A percentile compares a stretch with the other conserved stretches of the same genome.
These are phyloP conservation scores for Orchesella flavescens DNA, from an alignment of 2,888 invertebrate genomes.

Conservation along the genomic window DNA sequence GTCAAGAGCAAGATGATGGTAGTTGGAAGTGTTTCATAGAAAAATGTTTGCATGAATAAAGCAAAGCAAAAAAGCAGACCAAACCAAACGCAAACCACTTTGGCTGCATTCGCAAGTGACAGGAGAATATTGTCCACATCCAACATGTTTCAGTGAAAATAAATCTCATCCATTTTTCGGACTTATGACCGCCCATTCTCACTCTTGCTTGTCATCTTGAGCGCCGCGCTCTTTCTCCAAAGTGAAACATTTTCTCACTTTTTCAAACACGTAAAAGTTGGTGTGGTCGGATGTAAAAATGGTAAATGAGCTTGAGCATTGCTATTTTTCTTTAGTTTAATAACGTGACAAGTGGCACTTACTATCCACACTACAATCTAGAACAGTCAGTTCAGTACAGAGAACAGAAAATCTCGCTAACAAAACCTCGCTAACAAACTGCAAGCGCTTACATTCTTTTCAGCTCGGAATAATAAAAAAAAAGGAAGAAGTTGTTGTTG, in stretches of 20 bases:
- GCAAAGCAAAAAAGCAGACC: too few relatives aligned
- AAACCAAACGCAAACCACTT: too few relatives aligned
- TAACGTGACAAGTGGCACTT: conserved; percentile 19
- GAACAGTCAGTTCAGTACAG: too few relatives aligned
- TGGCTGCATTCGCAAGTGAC: conserved; percentile 13
- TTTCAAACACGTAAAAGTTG: not conserved
- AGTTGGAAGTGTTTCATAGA: too few relatives aligned
- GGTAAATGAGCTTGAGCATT: conserved; percentile 11
- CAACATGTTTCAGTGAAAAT: conserved; percentile 17
- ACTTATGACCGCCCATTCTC: conserved; percentile 46
- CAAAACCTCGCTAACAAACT: too few relatives aligned
- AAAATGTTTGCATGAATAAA: too few relatives aligned
- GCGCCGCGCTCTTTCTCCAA: not conserved
- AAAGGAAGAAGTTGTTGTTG: too few relatives aligned
- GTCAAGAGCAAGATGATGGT: too few relatives aligned
- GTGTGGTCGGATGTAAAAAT: not conserved
- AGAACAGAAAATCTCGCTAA: too few relatives aligned
- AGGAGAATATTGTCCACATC: conserved; percentile 18
- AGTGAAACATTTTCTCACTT: not conserved
- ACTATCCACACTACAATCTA: not conserved
- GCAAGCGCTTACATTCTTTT: too few relatives aligned
- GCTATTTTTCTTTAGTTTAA: conserved; percentile 20
- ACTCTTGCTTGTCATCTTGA: conserved; percentile 24
- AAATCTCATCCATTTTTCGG: conserved; percentile 36
- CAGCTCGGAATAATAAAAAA: too few relatives aligned